Evolutionary conservation across 2,797 vertebrate species (phyloP), one percentile per base, ranked within the genome.

Genomic region (Tadarida brasiliensis): DNA sequence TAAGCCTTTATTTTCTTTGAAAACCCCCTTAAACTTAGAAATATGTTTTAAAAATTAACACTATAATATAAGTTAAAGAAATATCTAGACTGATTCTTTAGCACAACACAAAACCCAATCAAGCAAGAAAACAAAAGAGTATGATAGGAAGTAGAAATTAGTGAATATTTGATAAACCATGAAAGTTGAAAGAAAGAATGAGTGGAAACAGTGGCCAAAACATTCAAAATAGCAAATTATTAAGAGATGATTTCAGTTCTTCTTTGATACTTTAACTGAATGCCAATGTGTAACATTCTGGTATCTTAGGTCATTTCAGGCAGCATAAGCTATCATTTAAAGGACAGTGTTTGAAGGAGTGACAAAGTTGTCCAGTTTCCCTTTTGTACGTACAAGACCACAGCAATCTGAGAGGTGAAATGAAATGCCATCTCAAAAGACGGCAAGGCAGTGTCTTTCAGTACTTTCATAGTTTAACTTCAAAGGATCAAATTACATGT

Each of bases 31-130:
- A 91, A 93, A 88, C 35, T 95, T 93, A 73, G 22, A 77, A 86
- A 82, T 67, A 85, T 51, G 54, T 44, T 93, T 91, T 96, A 82
- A 95, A 94, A 95, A 80, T 93, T 83, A 74, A 90, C n/a, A 59
- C 61, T 73, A 44, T 26, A 22, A 39, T 80, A 22, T 56, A 73
- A 77, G 26, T n/a, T 90, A 35, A 30, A 89, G 35, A 94, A 78
- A 39, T 65, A 78, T 54, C 63, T 92, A 96, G 22, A 90, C 17
- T 39, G 10, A 90, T 63, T 94, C 67, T 91, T 86, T 28, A 81
- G 67, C n/a, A 88, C 2, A 70, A 85, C 16, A 61, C n/a, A 88
- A 94, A 93, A 92, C 47, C 87, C 76, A 95, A 61, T 70, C 22
- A 90, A 28, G 30, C 22, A 96, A 71, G 78, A 86, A 86, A 85